Evolutionary conservation across 2,797 vertebrate species (phyloP).

Genomic region (Gymnothorax reevesii): DNA sequence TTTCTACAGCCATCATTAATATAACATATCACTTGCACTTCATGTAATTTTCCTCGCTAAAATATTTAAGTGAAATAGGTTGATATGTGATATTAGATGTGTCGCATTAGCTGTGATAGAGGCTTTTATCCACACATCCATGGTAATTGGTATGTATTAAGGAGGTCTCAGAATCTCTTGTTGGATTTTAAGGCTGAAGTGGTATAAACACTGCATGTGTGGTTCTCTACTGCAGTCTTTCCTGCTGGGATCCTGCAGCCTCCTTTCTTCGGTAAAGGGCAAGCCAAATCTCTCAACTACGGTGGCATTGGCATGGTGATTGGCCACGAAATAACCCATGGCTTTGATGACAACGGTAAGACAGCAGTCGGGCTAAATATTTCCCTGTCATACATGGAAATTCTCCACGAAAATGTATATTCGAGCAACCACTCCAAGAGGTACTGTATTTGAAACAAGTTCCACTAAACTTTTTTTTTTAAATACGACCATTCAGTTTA

Average conservation of each 20-base stretch:
- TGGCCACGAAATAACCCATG: conserved; percentile 96
- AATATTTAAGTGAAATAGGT: too few relatives aligned
- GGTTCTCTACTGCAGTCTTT: conserved; percentile 76
- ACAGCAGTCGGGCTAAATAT: not conserved
- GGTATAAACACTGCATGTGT: not conserved
- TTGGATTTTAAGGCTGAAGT: not conserved
- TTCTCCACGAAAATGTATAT: not conserved
- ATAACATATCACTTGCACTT: not conserved
- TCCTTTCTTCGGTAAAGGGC: conserved; percentile 90
- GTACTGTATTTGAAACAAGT: conserved; percentile 3
- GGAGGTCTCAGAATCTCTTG: not conserved
- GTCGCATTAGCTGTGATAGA: not conserved
- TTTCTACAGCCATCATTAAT: not conserved
- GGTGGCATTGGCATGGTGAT: conserved; percentile 97
- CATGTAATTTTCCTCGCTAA: too few relatives aligned
- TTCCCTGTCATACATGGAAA: not conserved
- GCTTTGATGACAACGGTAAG: conserved; percentile 94
- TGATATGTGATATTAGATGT: too few relatives aligned
- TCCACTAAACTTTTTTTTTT: not conserved
- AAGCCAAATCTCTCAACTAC: conserved; percentile 87
- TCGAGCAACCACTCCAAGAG: not conserved
- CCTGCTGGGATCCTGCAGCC: conserved; percentile 95
- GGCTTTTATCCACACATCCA: not conserved
- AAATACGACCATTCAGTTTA: not conserved
- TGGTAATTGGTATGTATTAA: not conserved